These are phyloP conservation scores for Crotalus viridis DNA, from an alignment of 2,113 vertebrate species.

Conservation along the genomic window DNA sequence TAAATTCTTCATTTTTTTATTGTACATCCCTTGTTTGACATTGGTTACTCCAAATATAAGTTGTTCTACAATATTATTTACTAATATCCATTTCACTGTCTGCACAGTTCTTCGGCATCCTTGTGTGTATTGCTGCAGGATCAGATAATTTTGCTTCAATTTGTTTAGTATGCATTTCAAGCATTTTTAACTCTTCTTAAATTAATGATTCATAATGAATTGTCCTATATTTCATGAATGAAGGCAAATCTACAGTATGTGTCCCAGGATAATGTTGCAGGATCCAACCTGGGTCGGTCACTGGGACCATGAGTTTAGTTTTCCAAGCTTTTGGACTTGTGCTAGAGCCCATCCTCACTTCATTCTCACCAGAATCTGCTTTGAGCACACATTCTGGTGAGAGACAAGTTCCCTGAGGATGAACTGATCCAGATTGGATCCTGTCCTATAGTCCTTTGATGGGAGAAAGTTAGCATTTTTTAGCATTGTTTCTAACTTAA, in stretches of 20 bases:
- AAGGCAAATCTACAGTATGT: not conserved
- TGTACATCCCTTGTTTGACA: not conserved
- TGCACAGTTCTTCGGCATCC: not conserved
- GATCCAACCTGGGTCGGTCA: not conserved
- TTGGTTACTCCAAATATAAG: not conserved
- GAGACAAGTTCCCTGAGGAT: not conserved
- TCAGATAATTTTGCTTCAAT: not conserved
- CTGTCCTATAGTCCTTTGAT: not conserved
- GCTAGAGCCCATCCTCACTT: too few relatives aligned
- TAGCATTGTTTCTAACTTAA: not conserved
- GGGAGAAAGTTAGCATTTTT: not conserved
- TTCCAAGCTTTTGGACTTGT: not conserved
- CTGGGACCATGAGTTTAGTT: not conserved
- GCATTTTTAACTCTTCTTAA: not conserved
- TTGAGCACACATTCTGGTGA: not conserved
- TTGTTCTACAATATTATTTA: not conserved
- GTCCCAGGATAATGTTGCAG: not conserved
- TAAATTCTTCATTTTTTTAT: not conserved
- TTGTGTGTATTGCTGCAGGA: not conserved
- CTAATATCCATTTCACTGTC: not conserved
- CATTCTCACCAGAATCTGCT: not conserved
- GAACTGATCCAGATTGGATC: not conserved
- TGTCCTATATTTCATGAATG: not conserved
- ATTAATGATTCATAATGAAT: not conserved
- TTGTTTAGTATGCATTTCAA: not conserved